These are phyloP conservation scores for Phrynocephalus vlangalii DNA, from an alignment of 2,797 vertebrate genomes.

Conservation along the genomic window DNA sequence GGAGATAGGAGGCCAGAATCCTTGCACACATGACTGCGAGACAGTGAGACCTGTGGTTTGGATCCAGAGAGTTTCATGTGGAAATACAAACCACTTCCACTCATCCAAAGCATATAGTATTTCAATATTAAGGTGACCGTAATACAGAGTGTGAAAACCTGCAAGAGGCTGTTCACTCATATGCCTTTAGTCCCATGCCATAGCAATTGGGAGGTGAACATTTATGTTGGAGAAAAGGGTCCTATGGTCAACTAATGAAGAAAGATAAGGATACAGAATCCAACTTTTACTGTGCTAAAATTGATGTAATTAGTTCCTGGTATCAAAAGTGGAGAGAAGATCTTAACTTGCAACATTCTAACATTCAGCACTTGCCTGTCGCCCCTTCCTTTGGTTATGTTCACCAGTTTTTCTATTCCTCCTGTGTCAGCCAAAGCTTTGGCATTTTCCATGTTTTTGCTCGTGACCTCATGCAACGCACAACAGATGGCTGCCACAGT, in stretches of 20 bases:
- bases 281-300: not conserved
- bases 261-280: conserved; percentile 5
- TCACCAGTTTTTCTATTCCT: conserved; percentile 97
- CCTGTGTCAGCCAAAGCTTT: conserved; percentile 95
- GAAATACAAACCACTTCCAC: not conserved
- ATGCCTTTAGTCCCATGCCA: not conserved
- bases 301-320: rapidly evolving
- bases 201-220: not conserved
- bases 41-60: not conserved
- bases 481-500: conserved; percentile 96
- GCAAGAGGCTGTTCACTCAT: not conserved
- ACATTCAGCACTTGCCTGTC: conserved; percentile 87
- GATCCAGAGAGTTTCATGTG: not conserved
- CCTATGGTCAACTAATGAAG: not conserved
- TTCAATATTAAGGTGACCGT: not conserved
- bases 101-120: not conserved
- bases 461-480: conserved; percentile 96
- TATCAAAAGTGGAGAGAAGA: not conserved
- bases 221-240: not conserved
- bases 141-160: not conserved
- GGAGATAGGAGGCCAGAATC: not conserved
- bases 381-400: conserved; percentile 95
- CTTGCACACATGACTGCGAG: not conserved
- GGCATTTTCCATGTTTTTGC: conserved; percentile 99
- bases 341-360: rapidly evolving